phyloP scores from a whole-genome alignment of 2,113 vertebrate species.

The Anhinga anhinga region DNA sequence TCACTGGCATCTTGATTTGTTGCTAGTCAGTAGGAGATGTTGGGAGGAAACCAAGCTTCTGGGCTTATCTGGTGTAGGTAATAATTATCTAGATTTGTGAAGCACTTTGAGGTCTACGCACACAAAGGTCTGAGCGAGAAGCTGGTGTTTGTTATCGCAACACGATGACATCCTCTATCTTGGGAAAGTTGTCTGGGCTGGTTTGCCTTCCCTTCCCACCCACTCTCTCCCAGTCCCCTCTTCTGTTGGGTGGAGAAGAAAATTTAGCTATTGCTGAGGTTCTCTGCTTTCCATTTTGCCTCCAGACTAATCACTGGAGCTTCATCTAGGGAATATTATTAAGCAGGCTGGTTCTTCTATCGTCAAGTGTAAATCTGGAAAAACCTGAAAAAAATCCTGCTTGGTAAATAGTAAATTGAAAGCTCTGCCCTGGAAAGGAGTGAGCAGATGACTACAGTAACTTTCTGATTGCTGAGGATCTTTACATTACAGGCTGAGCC shows the following conservation, averaged over 20 bases:
- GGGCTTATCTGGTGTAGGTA: background rate
- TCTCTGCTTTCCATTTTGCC: background rate
- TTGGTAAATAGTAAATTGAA: background rate
- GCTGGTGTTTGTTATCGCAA: background rate
- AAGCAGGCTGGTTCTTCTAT: background rate
- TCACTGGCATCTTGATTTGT: background rate
- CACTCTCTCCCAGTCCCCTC: background rate
- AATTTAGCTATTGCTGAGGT: background rate
- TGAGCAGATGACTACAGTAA: background rate
- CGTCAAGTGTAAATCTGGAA: background rate
- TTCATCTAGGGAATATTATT: background rate
- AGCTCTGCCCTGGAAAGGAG: background rate
- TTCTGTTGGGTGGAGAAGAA: background rate
- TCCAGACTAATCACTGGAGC: background rate
- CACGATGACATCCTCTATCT: background rate
- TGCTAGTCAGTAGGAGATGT: background rate
- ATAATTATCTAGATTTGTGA: background rate
- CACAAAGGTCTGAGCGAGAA: background rate
- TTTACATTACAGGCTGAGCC: background rate
- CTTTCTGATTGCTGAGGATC: background rate
- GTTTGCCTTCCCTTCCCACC: background rate
- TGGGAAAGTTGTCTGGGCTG: background rate
- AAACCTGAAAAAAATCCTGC: conserved; percentile 12
- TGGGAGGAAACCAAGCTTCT: background rate
- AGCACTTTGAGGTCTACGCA: background rate